Conservation (phyloP, 2,797 vertebrate species). For the Anas bernieri region DNA sequence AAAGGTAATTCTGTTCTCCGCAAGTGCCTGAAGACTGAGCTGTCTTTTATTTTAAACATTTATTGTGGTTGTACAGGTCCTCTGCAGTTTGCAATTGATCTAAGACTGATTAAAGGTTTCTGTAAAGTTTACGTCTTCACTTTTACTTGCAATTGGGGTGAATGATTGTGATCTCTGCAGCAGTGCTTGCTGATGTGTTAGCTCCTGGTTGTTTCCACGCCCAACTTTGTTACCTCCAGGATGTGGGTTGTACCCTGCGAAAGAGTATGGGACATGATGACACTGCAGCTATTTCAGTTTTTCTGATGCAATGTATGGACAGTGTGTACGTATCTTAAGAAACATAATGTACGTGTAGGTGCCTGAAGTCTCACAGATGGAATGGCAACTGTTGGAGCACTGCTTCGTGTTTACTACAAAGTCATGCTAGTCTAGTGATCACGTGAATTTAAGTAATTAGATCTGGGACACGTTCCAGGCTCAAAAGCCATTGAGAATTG, state of each 20-base stretch:
- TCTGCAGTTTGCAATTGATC: neutral
- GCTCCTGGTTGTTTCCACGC: neutral
- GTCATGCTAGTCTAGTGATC: neutral
- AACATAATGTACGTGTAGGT: too few relatives aligned
- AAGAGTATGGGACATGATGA: neutral
- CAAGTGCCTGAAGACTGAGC: neutral
- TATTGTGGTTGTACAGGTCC: neutral
- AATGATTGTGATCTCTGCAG: neutral
- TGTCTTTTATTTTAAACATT: neutral
- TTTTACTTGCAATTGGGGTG: neutral
- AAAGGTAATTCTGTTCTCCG: neutral
- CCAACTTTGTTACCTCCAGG: neutral
- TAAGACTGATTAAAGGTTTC: neutral
- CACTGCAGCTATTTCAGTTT: neutral
- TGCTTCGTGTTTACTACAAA: neutral
- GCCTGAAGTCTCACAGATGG: neutral
- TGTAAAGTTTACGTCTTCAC: neutral
- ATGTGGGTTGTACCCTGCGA: neutral
- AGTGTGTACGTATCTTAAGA: neutral
- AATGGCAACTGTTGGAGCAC: neutral
- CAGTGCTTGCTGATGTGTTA: neutral
- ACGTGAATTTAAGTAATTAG: neutral
- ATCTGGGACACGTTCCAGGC: neutral
- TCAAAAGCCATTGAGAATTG: neutral
- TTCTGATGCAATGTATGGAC: neutral